Conservation (phyloP, 2,797 vertebrate genomes). For the Pachyuromys duprasi region DNA sequence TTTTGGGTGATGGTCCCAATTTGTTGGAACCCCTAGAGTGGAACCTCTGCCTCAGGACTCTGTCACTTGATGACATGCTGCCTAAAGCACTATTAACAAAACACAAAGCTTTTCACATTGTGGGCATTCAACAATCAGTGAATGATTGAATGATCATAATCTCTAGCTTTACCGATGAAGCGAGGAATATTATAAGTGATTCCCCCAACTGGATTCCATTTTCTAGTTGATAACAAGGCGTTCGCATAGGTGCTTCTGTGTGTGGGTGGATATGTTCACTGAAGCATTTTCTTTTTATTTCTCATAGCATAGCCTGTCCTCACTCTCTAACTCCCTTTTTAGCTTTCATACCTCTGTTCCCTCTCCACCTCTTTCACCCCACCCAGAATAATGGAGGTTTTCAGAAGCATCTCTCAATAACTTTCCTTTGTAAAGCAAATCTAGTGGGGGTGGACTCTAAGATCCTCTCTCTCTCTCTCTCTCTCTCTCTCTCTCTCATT, state of each 20-base stretch:
- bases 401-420: background rate
- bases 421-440: slow-evolving; percentile 62
- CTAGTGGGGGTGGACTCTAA: background rate
- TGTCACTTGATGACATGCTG: background rate
- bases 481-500: too few relatives aligned
- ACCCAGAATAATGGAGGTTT: slow-evolving; percentile 1
- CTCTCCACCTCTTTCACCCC: too few relatives aligned
- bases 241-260: background rate
- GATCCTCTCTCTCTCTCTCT: too few relatives aligned
- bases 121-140: background rate
- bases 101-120: background rate
- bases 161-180: background rate
- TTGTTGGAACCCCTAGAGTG: background rate
- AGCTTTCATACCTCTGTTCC: background rate
- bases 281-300: background rate
- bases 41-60: background rate
- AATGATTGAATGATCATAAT: background rate
- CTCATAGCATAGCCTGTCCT: background rate
- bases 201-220: background rate
- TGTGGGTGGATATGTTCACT: background rate
- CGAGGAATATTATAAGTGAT: background rate
- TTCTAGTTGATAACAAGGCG: background rate
- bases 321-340: background rate
- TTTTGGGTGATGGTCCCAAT: background rate
- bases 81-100: background rate